These are phyloP conservation scores for Suncus etruscus DNA, from an alignment of 2,113 vertebrate genomes.

Conservation along the genomic window DNA sequence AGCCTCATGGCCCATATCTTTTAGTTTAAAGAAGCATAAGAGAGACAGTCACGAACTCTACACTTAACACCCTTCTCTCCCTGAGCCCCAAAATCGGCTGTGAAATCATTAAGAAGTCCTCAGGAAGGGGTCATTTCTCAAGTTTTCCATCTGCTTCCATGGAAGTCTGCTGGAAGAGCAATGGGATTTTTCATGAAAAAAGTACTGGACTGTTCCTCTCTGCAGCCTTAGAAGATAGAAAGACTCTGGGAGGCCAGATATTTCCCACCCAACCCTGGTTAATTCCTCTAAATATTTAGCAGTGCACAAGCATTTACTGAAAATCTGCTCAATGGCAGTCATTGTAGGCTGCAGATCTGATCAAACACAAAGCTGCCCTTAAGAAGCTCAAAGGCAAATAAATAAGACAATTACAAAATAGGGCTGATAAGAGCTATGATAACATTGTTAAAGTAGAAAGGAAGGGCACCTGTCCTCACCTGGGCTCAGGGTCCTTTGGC, in stretches of 20 bases:
- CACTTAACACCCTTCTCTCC: too few relatives aligned
- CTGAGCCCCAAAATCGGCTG: too few relatives aligned
- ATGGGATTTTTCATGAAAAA: background rate
- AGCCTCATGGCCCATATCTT: background rate
- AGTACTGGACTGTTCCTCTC: background rate
- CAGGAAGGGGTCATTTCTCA: background rate
- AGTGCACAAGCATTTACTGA: constrained; percentile 40
- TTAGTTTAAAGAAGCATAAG: background rate
- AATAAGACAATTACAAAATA: constrained; percentile 21
- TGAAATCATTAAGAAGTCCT: background rate
- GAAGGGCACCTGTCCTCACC: background rate
- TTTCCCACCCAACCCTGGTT: background rate
- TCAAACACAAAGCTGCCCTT: background rate
- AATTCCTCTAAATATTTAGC: constrained; percentile 27
- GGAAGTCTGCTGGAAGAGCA: background rate
- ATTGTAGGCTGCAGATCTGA: constrained; percentile 19
- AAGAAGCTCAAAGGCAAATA: constrained; percentile 41
- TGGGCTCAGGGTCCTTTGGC: background rate
- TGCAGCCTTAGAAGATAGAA: background rate
- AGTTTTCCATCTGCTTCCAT: constrained; percentile 6
- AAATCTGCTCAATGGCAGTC: background rate
- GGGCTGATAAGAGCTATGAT: background rate
- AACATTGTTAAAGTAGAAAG: constrained; percentile 3
- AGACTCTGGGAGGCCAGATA: constrained; percentile 25
- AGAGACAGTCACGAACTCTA: background rate